Conservation (phyloP, 2,113 vertebrate species). For the Festucalex cinctus region DNA sequence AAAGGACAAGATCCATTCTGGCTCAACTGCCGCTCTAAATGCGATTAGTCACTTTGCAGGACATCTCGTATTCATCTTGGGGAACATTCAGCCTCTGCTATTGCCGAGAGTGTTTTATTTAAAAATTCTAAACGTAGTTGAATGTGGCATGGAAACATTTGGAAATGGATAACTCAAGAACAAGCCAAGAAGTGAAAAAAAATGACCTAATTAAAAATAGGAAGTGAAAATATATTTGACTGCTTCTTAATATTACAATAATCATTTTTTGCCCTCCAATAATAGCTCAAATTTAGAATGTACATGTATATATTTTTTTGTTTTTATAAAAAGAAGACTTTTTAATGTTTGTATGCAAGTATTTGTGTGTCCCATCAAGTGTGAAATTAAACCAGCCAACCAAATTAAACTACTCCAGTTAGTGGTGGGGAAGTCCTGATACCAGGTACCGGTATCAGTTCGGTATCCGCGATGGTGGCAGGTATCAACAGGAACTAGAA, state of each 20-base stretch:
- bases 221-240: not conserved
- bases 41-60: conserved; percentile 1
- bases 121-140: not conserved
- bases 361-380: too few relatives aligned
- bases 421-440: too few relatives aligned
- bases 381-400: too few relatives aligned
- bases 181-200: not conserved
- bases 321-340: too few relatives aligned
- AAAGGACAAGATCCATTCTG: conserved; percentile 4
- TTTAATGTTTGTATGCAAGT: too few relatives aligned
- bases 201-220: not conserved
- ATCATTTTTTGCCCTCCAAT: not conserved
- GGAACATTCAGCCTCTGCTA: not conserved
- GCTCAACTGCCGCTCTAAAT: not conserved
- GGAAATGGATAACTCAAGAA: not conserved
- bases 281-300: too few relatives aligned
- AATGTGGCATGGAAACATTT: not conserved
- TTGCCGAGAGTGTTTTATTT: not conserved
- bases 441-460: too few relatives aligned
- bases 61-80: not conserved
- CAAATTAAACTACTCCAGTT: too few relatives aligned
- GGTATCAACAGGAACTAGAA: too few relatives aligned
- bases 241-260: not conserved
- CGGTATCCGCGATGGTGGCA: too few relatives aligned
- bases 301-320: too few relatives aligned